A percentile compares a stretch with the other conserved stretches of the same genome.
phyloP scores from a whole-genome alignment of 2,797 vertebrate species.

The Sciurus vulgaris region DNA sequence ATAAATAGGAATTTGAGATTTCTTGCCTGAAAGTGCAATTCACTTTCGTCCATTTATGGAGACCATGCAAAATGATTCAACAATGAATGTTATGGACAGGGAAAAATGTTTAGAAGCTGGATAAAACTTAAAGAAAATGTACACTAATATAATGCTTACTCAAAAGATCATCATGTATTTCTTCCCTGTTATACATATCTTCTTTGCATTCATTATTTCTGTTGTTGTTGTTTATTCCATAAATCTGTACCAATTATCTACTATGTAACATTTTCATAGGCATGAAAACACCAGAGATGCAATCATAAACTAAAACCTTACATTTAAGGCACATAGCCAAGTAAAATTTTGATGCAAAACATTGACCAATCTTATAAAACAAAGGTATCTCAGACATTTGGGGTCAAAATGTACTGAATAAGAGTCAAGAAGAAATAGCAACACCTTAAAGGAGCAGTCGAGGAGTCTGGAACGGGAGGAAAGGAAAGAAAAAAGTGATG shows the following conservation, averaged over 20 bases:
- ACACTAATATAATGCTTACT: background rate
- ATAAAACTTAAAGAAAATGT: slow-evolving; percentile 40
- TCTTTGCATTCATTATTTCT: slow-evolving; percentile 16
- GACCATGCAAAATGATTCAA: slow-evolving; percentile 40
- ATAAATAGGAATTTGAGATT: slow-evolving; percentile 18
- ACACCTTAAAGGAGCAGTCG: background rate
- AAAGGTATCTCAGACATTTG: background rate
- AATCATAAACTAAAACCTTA: background rate
- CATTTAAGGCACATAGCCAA: background rate
- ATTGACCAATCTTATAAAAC: background rate
- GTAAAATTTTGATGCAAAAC: slow-evolving; percentile 18
- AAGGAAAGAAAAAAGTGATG: background rate
- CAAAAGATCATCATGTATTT: slow-evolving; percentile 10
- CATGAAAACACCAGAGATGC: background rate
- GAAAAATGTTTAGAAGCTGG: slow-evolving; percentile 13
- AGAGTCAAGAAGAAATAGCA: slow-evolving; percentile 3
- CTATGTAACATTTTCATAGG: background rate
- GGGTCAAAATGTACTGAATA: background rate
- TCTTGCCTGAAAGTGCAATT: slow-evolving; percentile 1
- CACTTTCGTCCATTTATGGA: background rate
- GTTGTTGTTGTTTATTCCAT: background rate
- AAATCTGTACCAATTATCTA: background rate
- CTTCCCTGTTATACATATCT: background rate
- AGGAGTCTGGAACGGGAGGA: background rate
- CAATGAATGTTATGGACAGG: background rate